phyloP scores from a whole-genome alignment of 2,797 vertebrate species.

The Myotis pilosus region DNA sequence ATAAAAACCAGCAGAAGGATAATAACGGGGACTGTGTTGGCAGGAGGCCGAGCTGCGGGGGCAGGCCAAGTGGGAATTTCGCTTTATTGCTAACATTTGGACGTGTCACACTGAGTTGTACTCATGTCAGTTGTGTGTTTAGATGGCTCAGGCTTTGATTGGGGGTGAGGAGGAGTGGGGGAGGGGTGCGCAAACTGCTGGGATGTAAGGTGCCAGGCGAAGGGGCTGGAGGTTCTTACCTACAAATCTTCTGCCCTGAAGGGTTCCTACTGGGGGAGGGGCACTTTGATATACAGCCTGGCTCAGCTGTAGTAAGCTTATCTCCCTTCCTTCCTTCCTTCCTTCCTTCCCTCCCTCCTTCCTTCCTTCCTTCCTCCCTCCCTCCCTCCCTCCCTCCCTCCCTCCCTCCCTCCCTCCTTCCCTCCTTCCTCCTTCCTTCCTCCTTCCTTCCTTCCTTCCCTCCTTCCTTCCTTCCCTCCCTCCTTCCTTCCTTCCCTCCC shows the following conservation, averaged over 20 bases:
- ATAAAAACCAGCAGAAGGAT: background rate
- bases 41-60: background rate
- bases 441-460: background rate
- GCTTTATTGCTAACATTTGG: background rate
- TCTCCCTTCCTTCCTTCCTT: background rate
- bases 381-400: too few species aligned
- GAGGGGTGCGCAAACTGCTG: background rate
- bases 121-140: background rate
- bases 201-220: fast-evolving
- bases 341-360: too few species aligned
- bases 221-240: background rate
- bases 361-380: too few species aligned
- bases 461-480: background rate
- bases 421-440: too few species aligned
- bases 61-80: background rate
- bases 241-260: too few species aligned
- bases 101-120: background rate
- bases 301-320: background rate
- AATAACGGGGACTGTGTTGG: too few species aligned
- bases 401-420: too few species aligned
- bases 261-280: background rate
- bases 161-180: background rate
- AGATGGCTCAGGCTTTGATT: background rate
- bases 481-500: too few species aligned
- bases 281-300: background rate